Percentiles rank a stretch among this genome's conserved stretches.
Evolutionary conservation across 2,797 vertebrate genomes (phyloP).

Genomic region (Parauchenoglanis ngamensis): DNA sequence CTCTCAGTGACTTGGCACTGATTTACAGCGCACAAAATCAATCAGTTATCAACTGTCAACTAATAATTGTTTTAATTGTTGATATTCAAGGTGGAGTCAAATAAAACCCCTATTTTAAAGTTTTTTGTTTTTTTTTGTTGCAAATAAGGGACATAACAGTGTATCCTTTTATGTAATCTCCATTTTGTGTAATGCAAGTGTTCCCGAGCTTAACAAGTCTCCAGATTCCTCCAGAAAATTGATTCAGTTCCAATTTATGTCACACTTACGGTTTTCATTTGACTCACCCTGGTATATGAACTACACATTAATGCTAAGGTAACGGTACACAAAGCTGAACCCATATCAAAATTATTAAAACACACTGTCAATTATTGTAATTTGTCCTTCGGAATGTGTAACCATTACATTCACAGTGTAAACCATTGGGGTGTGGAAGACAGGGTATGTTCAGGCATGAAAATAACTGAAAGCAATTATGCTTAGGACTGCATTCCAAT

Average conservation of each 20-base stretch:
- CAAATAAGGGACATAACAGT: not conserved
- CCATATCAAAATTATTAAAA: not conserved
- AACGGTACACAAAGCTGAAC: not conserved
- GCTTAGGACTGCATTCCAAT: not conserved
- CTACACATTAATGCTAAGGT: not conserved
- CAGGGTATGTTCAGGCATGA: not conserved
- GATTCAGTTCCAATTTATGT: not conserved
- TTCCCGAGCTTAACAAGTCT: not conserved
- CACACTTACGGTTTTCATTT: not conserved
- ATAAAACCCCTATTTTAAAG: not conserved
- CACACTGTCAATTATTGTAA: not conserved
- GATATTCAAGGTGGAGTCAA: not conserved
- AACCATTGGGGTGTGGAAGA: not conserved
- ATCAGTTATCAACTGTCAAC: not conserved
- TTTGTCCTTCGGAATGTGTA: too few species aligned
- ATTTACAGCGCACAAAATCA: constrained; percentile 44
- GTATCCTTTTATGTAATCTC: not conserved
- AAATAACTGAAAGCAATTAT: not conserved
- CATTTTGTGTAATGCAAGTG: not conserved
- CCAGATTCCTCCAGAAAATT: not conserved
- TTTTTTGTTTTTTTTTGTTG: not conserved
- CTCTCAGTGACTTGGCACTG: constrained; percentile 27
- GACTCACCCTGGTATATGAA: not conserved
- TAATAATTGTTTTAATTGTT: not conserved
- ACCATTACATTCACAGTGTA: not conserved